phyloP scores from a whole-genome alignment of 2,113 vertebrate genomes.

The Bufo bufo region DNA sequence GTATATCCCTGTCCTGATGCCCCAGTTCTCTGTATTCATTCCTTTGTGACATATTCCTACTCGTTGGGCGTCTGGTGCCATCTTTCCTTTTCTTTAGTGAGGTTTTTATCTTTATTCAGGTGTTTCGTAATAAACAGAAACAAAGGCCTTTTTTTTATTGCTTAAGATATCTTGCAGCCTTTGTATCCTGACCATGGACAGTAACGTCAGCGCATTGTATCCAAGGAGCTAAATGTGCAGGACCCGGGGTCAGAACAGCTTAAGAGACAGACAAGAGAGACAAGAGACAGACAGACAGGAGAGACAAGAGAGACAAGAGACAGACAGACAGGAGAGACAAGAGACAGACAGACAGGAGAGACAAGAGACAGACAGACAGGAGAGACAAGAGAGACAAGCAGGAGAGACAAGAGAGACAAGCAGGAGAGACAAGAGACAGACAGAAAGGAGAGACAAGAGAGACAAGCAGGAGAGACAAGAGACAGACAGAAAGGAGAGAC shows the following conservation, averaged over 20 bases:
- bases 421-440: no score
- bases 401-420: no score
- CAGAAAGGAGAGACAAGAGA: no score
- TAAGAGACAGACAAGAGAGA: slow-evolving; percentile 88
- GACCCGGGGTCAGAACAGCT: slow-evolving; percentile 94
- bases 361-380: no score
- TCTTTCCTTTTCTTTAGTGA: slow-evolving; percentile 60
- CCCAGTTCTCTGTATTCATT: background rate
- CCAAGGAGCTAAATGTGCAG: slow-evolving; percentile 94
- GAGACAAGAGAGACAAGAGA: no score
- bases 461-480: no score
- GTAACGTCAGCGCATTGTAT: slow-evolving; percentile 93
- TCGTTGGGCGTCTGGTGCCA: slow-evolving; percentile 62
- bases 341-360: no score
- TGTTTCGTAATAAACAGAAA: slow-evolving; percentile 77
- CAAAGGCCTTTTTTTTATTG: slow-evolving; percentile 73
- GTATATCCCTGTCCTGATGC: no score
- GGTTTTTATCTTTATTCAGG: slow-evolving; percentile 79
- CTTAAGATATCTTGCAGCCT: slow-evolving; percentile 79
- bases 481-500: no score
- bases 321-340: no score
- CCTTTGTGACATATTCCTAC: slow-evolving; percentile 1
- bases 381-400: no score
- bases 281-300: no score
- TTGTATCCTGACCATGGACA: slow-evolving; percentile 83